A percentile compares a stretch with the other conserved stretches of the same genome.
These are phyloP conservation scores for Spodoptera exigua DNA, from an alignment of 2,888 invertebrate genomes.

Conservation along the genomic window DNA sequence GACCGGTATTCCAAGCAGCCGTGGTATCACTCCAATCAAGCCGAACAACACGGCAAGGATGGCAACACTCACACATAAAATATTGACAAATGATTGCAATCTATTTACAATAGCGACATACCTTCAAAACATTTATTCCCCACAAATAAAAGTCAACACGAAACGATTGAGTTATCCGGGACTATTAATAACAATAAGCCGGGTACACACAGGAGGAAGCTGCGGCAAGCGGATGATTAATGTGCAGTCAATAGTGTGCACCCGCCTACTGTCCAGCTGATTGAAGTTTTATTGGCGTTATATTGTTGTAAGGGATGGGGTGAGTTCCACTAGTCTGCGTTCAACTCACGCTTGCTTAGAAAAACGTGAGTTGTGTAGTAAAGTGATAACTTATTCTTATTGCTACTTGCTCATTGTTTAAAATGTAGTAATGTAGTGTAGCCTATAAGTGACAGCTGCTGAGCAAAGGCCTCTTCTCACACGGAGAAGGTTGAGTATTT, in stretches of 20 bases:
- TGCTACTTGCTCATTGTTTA: no score
- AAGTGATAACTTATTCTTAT: no score
- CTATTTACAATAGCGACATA: constrained; percentile 11
- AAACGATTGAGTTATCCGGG: constrained; percentile 58
- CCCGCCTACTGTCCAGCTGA: constrained; percentile 42
- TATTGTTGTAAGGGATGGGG: constrained; percentile 19
- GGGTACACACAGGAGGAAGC: constrained; percentile 59
- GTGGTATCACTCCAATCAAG: no score
- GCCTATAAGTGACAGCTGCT: no score
- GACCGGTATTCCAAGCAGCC: no score
- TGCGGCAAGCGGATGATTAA: constrained; percentile 54
- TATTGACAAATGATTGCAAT: no score
- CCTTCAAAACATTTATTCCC: constrained; percentile 21
- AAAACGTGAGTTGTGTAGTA: no score
- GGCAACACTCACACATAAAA: constrained; percentile 1
- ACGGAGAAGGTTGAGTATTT: no score
- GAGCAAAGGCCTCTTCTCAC: no score
- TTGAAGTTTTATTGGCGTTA: constrained; percentile 36
- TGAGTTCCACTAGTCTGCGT: neutral
- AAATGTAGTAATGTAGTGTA: no score
- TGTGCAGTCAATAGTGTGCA: constrained; percentile 50
- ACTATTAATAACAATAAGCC: constrained; percentile 73
- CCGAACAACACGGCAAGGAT: neutral
- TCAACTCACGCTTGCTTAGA: no score
- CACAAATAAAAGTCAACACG: constrained; percentile 49